Conservation (phyloP, 2,888 invertebrate species). For the Drosophila prostipennis region DNA sequence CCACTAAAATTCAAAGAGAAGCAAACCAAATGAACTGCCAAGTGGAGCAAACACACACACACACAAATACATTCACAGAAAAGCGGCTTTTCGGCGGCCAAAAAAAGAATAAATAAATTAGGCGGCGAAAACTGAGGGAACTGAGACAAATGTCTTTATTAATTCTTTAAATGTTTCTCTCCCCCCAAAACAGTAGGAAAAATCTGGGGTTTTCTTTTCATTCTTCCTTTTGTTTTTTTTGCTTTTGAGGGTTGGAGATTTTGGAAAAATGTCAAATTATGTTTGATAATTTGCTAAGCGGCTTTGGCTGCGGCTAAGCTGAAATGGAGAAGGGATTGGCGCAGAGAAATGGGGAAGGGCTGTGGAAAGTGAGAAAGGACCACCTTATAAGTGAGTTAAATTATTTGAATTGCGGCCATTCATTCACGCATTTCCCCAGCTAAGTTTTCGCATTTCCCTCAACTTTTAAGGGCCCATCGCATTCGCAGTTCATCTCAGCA, state of each 20-base stretch:
- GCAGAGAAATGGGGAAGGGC: neutral
- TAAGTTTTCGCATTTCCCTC: neutral
- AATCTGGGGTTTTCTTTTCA: conserved; percentile 2
- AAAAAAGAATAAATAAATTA: conserved; percentile 19
- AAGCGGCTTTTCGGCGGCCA: conserved; percentile 5
- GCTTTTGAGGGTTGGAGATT: neutral
- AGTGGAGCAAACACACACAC: neutral
- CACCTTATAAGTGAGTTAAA: neutral
- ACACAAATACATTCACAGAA: conserved; percentile 4
- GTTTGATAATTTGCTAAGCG: conserved; percentile 25
- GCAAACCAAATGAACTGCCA: conserved; percentile 17
- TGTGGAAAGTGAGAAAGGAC: neutral
- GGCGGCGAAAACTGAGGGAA: conserved; percentile 8
- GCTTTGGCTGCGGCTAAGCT: neutral
- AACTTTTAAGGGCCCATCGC: too few species aligned
- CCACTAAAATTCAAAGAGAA: conserved; percentile 8
- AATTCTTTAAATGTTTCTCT: conserved; percentile 11
- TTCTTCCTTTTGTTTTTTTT: neutral
- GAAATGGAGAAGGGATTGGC: conserved; percentile 10
- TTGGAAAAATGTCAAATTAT: conserved; percentile 20
- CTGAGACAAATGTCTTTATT: conserved; percentile 10
- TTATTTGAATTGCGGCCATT: neutral
- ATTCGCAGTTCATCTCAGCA: neutral
- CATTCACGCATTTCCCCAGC: neutral
- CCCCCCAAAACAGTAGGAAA: neutral